Evolutionary conservation across 2,888 invertebrate species (phyloP), one percentile per base, ranked within the genome.

Genomic region (Altica lythri): DNA sequence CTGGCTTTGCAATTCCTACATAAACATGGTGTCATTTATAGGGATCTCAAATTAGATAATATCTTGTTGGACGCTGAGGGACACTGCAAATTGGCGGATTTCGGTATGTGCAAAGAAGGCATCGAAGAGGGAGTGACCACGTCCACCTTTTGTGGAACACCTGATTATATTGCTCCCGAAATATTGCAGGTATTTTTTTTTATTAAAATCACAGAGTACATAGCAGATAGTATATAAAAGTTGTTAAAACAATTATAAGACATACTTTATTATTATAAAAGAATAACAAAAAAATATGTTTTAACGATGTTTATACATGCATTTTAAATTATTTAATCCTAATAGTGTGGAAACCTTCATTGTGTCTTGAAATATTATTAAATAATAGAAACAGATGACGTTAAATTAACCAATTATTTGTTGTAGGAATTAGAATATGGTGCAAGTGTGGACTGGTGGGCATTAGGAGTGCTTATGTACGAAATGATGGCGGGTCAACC

Each of bases 401-500:
- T n/a, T n/a, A n/a, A n/a, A n/a, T n/a, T n/a, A n/a, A n/a, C n/a
- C n/a, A n/a, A n/a, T n/a, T n/a, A n/a, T n/a, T n/a, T n/a, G n/a
- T n/a, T n/a, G n/a, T 45, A 72, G 72, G 76, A 77, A 66, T 58
- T 76, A 55, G 76, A 96, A 72, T 92, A 92, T 73, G 92, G 92
- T 0, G 88, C 90, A 22, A 89, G 90, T 58, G 92, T 93, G 54
- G 92, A 92, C 78, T 92, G 92, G 92, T 98, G 97, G 97, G 97
- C 97, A 59, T 82, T 98, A 62, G 98, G 97, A 45, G 97, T 98
- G 55, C 83, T 97, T 37, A 92, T 97, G 92, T 98, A 98, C 78
- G 97, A 98, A 83, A 98, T 98, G 97, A 90, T 97, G 92, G 97
- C 96, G 1, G 97, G 98, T 0, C 98, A 99, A 78, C 98, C 98